Percentiles rank a stretch among this genome's conserved stretches.
Evolutionary conservation across 2,797 vertebrate species (phyloP).

Genomic region (Anomalospiza imberbis): DNA sequence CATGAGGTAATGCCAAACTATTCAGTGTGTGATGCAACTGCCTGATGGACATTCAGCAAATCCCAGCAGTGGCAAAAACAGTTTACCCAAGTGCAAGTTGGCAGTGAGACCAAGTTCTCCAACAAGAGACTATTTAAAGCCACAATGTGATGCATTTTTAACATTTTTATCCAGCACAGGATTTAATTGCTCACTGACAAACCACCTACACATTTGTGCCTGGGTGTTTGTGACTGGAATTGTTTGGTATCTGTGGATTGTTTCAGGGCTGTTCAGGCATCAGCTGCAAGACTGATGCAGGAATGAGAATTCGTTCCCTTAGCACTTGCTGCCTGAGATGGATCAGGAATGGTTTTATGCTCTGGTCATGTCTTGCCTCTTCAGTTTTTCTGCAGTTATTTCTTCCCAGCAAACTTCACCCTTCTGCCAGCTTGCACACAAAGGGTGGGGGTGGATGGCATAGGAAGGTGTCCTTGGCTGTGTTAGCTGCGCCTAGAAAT

Average conservation of each 20-base stretch:
- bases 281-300: background rate
- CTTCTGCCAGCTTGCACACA: background rate
- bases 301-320: background rate
- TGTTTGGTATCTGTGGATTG: slow-evolving; percentile 1
- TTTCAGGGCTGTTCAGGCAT: background rate
- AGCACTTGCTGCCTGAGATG: background rate
- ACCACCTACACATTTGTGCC: slow-evolving; percentile 49
- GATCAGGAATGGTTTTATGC: background rate
- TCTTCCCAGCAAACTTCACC: background rate
- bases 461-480: background rate
- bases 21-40: slow-evolving; percentile 57
- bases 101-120: slow-evolving; percentile 34
- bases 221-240: slow-evolving; percentile 41
- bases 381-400: background rate
- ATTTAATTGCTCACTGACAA: slow-evolving; percentile 62
- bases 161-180: slow-evolving; percentile 62
- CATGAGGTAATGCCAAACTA: slow-evolving; percentile 74
- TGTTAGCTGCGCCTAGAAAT: background rate
- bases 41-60: slow-evolving; percentile 63
- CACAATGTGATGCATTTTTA: slow-evolving; percentile 67
- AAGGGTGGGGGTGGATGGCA: background rate
- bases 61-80: slow-evolving; percentile 47
- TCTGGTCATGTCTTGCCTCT: background rate
- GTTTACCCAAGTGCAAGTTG: slow-evolving; percentile 26
- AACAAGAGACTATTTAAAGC: slow-evolving; percentile 64